These are phyloP conservation scores for Percina caprodes DNA, from an alignment of 2,113 vertebrate genomes.

Conservation along the genomic window DNA sequence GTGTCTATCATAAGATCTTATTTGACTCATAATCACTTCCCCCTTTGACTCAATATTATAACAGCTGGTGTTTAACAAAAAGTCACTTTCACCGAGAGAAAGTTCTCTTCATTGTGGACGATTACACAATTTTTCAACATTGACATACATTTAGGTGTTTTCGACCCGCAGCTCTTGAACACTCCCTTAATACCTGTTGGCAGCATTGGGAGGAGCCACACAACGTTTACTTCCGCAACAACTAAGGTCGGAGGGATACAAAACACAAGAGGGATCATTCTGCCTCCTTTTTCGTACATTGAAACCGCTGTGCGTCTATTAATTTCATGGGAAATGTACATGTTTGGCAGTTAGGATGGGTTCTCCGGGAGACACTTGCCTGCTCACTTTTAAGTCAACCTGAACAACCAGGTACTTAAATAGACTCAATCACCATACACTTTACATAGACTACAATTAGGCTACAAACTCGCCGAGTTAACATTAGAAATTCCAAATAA, in stretches of 20 bases:
- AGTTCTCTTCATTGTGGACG: too few relatives aligned
- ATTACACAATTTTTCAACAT: background rate
- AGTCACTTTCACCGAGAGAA: too few relatives aligned
- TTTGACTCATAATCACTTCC: too few relatives aligned
- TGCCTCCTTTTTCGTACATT: accelerated
- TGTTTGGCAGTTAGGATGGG: background rate
- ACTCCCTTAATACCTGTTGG: background rate
- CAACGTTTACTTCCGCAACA: conserved; percentile 16
- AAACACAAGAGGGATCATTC: background rate
- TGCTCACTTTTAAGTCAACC: background rate
- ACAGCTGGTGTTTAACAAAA: too few relatives aligned
- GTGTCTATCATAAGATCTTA: too few relatives aligned
- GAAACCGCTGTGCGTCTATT: background rate
- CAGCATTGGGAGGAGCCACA: conserved; percentile 51
- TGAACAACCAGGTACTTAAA: background rate
- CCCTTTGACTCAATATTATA: too few relatives aligned
- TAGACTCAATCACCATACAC: background rate
- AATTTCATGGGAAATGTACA: too few relatives aligned
- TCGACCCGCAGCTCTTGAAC: background rate
- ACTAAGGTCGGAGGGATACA: background rate
- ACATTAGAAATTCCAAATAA: background rate
- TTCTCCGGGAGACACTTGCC: too few relatives aligned
- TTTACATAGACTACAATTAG: too few relatives aligned
- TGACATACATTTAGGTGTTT: background rate
- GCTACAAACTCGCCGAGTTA: background rate